A percentile compares a stretch with the other conserved stretches of the same genome.
Conservation (phyloP, 2,113 vertebrate species). For the Engraulis encrasicolus region DNA sequence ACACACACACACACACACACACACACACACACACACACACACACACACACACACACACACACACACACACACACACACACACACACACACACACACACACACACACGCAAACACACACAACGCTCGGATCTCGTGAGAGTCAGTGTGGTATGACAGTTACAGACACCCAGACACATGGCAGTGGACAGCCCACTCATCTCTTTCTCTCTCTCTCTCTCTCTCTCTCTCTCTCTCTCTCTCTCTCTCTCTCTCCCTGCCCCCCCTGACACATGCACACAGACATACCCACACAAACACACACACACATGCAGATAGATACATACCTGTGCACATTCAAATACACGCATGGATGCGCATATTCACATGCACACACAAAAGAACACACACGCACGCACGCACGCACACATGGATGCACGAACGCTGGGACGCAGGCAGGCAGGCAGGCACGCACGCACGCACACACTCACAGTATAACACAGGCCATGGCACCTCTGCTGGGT, state of each 20-base stretch:
- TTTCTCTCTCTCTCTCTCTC: background rate
- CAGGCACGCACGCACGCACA: too few species aligned
- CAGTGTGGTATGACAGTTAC: constrained; percentile 15
- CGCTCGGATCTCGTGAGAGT: background rate
- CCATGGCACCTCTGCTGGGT: background rate
- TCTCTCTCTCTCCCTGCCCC: background rate
- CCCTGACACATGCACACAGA: background rate
- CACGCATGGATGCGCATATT: background rate
- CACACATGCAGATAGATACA: too few species aligned
- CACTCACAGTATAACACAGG: background rate
- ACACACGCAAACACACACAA: too few species aligned
- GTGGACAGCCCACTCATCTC: constrained; percentile 5
- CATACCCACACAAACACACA: background rate
- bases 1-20: constrained; percentile 19
- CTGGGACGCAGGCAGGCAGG: too few species aligned
- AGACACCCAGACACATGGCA: constrained; percentile 34
- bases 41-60: too few species aligned
- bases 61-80: too few species aligned
- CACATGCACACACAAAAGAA: background rate
- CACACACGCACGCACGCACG: background rate
- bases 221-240: background rate
- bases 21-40: too few species aligned
- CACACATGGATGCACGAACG: background rate
- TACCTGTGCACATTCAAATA: too few species aligned
- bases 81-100: too few species aligned